phyloP scores from a whole-genome alignment of 92 coral and sea anemone genomes.

The Anthopleura xanthogrammica region DNA sequence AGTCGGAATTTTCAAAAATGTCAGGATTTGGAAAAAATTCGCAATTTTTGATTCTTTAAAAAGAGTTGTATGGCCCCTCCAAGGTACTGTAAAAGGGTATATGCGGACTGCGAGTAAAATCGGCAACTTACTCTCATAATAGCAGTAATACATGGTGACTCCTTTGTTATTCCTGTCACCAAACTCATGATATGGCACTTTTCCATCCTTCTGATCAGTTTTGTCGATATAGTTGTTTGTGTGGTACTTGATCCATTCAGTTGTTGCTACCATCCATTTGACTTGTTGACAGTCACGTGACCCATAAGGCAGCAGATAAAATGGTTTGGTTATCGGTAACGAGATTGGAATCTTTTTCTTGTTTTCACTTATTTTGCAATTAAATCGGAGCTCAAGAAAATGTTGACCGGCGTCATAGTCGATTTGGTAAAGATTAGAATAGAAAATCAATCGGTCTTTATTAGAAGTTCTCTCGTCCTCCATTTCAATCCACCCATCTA shows the following conservation, averaged over 20 bases:
- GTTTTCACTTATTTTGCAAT: neutral
- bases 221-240: neutral
- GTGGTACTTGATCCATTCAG: conserved; percentile 48
- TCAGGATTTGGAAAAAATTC: no score
- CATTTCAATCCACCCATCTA: conserved; percentile 1
- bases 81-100: no score
- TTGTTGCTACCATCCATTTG: conserved; percentile 49
- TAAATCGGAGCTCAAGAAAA: neutral
- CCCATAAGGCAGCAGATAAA: conserved; percentile 59
- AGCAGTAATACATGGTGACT: conserved; percentile 1
- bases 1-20: no score
- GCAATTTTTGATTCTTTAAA: no score
- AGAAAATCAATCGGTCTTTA: neutral
- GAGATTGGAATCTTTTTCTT: conserved; percentile 21
- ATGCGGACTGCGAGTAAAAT: no score
- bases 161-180: neutral
- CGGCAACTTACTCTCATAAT: conserved; percentile 7
- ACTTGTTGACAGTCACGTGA: conserved; percentile 65
- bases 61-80: no score
- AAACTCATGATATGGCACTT: neutral
- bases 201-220: neutral
- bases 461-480: neutral
- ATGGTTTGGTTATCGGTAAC: conserved; percentile 52
- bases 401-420: no score
- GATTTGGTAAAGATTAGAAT: no score